Percentiles rank a stretch among this genome's conserved stretches.
These are phyloP conservation scores for Noctua comes DNA, from an alignment of 2,888 invertebrate species.

Conservation along the genomic window DNA sequence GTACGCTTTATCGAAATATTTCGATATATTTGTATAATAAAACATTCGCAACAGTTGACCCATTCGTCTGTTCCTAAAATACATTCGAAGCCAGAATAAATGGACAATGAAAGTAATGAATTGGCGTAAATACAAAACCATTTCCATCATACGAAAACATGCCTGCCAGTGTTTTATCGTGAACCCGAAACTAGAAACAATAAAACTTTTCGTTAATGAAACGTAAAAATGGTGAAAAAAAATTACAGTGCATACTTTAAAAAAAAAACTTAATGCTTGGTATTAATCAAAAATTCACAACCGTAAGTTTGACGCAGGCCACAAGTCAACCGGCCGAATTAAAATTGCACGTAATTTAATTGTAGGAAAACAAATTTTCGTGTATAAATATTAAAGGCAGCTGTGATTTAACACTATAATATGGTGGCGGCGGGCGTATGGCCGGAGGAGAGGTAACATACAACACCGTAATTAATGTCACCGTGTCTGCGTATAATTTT, in stretches of 20 bases:
- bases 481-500: conserved; percentile 53
- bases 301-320: conserved; percentile 65
- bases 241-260: conserved; percentile 48
- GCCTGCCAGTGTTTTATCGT: conserved; percentile 51
- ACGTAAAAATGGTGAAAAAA: conserved; percentile 46
- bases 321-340: conserved; percentile 72
- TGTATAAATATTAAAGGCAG: conserved; percentile 79
- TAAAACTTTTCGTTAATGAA: conserved; percentile 42
- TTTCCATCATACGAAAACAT: conserved; percentile 59
- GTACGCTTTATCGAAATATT: conserved; percentile 71
- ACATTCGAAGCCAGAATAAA: conserved; percentile 76
- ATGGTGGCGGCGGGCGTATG: conserved; percentile 76
- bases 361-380: conserved; percentile 74
- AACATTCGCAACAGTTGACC: conserved; percentile 81
- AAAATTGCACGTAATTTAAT: conserved; percentile 78
- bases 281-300: conserved; percentile 72
- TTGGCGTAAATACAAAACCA: conserved; percentile 71
- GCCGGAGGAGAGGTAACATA: conserved; percentile 74
- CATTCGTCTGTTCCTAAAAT: conserved; percentile 76
- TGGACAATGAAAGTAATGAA: conserved; percentile 77
- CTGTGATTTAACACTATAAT: conserved; percentile 81
- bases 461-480: conserved; percentile 65
- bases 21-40: conserved; percentile 75
- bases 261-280: conserved; percentile 60
- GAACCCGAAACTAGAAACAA: conserved; percentile 48